A percentile compares a stretch with the other conserved stretches of the same genome.
phyloP scores from a whole-genome alignment of 2,797 vertebrate genomes.

The Ctenopoma multispine region DNA sequence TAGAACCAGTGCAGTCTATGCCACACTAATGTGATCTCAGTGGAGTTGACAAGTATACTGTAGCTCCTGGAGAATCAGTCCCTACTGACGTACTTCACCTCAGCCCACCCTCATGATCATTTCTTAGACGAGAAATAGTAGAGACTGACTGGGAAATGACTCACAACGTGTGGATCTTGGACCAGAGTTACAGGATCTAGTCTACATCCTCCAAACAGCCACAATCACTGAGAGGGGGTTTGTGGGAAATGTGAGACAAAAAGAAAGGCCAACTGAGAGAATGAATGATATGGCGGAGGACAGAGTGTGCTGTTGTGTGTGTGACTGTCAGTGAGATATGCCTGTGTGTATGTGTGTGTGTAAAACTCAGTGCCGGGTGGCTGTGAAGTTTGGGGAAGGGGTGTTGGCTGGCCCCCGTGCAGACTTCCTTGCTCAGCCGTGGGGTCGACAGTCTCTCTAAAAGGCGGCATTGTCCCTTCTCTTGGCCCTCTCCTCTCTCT shows the following conservation, averaged over 20 bases:
- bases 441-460: constrained; percentile 82
- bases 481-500: constrained; percentile 60
- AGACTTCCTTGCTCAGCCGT: constrained; percentile 79
- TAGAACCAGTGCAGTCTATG: not conserved
- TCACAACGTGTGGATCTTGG: constrained; percentile 65
- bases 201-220: constrained; percentile 41
- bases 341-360: constrained; percentile 29
- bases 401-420: constrained; percentile 81
- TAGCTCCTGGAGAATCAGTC: constrained; percentile 39
- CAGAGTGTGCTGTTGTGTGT: constrained; percentile 15
- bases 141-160: constrained; percentile 58
- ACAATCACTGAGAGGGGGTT: constrained; percentile 30
- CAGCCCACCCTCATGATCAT: constrained; percentile 44
- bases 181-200: constrained; percentile 39
- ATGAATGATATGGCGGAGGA: constrained; percentile 26
- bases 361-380: constrained; percentile 67
- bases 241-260: constrained; percentile 59
- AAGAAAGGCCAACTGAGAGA: constrained; percentile 9
- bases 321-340: constrained; percentile 33
- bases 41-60: constrained; percentile 3
- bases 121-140: constrained; percentile 41
- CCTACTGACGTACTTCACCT: constrained; percentile 47
- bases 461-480: constrained; percentile 83
- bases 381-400: constrained; percentile 84
- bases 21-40: constrained; percentile 24